Percentiles rank a stretch among this genome's conserved stretches.
phyloP scores from a whole-genome alignment of 1,140 invertebrate genomes.

The Piezodorus guildinii region DNA sequence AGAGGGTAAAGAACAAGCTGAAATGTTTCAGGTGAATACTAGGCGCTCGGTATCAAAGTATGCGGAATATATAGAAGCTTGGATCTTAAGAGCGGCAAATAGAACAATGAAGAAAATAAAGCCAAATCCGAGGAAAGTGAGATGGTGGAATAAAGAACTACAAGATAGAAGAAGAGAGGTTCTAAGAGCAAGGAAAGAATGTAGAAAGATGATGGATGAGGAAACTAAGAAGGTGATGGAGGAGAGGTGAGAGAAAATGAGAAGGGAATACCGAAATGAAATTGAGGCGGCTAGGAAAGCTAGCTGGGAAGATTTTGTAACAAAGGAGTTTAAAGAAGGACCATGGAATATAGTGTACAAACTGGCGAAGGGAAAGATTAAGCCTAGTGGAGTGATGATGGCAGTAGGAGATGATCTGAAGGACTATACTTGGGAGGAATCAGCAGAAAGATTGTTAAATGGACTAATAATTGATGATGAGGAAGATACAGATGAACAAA shows the following conservation, averaged over 20 bases:
- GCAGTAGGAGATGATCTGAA: too few relatives aligned
- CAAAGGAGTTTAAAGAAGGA: too few relatives aligned
- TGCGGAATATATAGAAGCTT: not conserved
- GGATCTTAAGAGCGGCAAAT: not conserved
- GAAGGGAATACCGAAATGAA: not conserved
- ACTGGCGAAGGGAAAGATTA: too few relatives aligned
- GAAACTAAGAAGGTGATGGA: not conserved
- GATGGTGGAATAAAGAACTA: not conserved
- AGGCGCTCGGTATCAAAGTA: not conserved
- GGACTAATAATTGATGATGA: not conserved
- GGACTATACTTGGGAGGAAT: not conserved
- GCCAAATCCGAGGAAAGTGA: not conserved
- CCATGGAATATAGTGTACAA: too few relatives aligned
- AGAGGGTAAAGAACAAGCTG: not conserved
- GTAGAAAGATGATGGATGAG: not conserved
- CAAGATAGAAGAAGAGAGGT: not conserved
- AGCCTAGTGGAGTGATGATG: too few relatives aligned
- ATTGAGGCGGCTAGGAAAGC: not conserved
- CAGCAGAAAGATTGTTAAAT: not conserved
- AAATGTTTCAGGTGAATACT: not conserved
- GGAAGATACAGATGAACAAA: not conserved
- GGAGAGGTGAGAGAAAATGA: too few relatives aligned
- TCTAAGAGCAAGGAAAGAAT: not conserved
- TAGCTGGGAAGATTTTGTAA: too few relatives aligned
- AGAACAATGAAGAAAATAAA: not conserved